Evolutionary conservation across 1,140 invertebrate genomes (phyloP).

Genomic region (Neodiprion fabricii): DNA sequence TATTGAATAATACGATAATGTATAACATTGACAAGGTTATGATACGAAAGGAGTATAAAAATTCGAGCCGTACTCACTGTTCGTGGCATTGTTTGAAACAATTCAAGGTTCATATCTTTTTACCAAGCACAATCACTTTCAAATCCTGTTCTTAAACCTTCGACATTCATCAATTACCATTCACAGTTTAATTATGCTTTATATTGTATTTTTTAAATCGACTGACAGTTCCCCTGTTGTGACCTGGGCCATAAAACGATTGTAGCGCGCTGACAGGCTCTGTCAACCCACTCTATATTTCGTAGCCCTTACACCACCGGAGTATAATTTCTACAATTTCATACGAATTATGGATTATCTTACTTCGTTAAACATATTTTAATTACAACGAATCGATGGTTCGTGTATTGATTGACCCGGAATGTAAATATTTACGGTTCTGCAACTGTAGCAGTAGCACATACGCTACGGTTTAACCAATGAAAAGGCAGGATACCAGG

Average conservation of each 20-base stretch:
- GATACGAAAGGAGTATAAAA: background rate
- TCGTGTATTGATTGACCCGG: background rate
- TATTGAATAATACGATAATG: too few species aligned
- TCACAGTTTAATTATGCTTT: background rate
- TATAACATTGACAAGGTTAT: background rate
- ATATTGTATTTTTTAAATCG: background rate
- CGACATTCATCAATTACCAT: background rate
- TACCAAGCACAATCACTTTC: background rate
- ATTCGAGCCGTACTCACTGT: background rate
- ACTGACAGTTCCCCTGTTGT: background rate
- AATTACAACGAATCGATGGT: background rate
- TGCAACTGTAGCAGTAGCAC: background rate
- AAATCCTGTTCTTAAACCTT: background rate
- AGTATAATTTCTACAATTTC: too few species aligned
- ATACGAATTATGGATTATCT: too few species aligned
- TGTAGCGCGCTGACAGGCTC: background rate
- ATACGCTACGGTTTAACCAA: background rate
- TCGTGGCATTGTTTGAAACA: background rate
- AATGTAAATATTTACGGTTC: background rate
- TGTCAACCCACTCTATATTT: too few species aligned
- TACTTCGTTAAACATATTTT: conserved; percentile 1
- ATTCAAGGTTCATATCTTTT: background rate
- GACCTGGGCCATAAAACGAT: background rate
- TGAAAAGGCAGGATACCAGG: background rate
- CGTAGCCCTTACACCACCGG: too few species aligned